These are phyloP conservation scores for Aphidius gifuensis DNA, from an alignment of 1,140 invertebrate genomes.

Conservation along the genomic window DNA sequence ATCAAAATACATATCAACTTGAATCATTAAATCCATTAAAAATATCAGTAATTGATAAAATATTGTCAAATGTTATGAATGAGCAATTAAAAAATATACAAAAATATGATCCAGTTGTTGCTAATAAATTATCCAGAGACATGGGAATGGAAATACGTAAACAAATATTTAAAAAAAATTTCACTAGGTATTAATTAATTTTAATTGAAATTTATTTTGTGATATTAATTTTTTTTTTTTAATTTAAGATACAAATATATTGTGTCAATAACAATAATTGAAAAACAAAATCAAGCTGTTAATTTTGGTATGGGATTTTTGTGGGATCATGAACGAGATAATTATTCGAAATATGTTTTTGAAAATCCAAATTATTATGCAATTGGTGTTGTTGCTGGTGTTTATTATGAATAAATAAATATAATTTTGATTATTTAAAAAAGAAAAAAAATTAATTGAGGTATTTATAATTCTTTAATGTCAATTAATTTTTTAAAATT, in stretches of 20 bases:
- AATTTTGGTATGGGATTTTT: conserved; percentile 56
- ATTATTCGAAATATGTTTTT: conserved; percentile 54
- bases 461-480: too few species aligned
- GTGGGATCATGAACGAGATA: conserved; percentile 60
- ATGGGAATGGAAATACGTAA: conserved; percentile 32
- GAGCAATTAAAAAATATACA: conserved; percentile 22
- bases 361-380: conserved; percentile 59
- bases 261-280: conserved; percentile 58
- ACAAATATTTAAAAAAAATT: conserved; percentile 32
- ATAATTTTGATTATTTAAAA: not conserved
- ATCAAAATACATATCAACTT: conserved; percentile 40
- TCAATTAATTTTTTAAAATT: too few species aligned
- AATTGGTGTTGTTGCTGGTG: conserved; percentile 56
- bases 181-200: conserved; percentile 30
- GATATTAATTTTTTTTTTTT: conserved; percentile 17
- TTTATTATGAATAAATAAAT: conserved; percentile 59
- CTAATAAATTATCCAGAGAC: conserved; percentile 28
- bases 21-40: conserved; percentile 31
- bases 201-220: not conserved
- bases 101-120: conserved; percentile 31
- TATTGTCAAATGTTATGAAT: conserved; percentile 33
- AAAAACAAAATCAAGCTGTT: conserved; percentile 59
- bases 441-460: too few species aligned
- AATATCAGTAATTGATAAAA: conserved; percentile 30
- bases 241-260: conserved; percentile 59